Evolutionary conservation across 37 sponge, comb jelly and placozoan species (phyloP), one percentile per base, ranked within the genome.

Genomic region (Agelas oroides): DNA sequence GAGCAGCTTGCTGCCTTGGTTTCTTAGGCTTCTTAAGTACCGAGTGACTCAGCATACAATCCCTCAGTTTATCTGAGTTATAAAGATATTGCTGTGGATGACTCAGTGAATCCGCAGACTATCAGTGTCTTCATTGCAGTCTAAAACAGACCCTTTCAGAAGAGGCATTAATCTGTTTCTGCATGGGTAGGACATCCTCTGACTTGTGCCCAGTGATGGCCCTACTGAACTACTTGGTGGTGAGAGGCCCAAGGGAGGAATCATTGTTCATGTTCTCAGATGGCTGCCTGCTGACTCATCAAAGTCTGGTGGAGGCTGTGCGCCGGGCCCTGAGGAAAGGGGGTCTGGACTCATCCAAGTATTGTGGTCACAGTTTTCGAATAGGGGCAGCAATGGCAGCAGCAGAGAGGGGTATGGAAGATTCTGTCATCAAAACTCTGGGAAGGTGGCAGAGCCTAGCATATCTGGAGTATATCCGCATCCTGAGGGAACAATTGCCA

Each of bases 101-200:
- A 70, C 21, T 38, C 57, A 23, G 28, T 8, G 6, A 23, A 30
- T 34, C 82, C 82, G 19, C 18, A 30, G 24, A 46, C 46, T 46
- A 46, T 82, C 62, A 28, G 35, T 15, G 59, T 82, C 27, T 57
- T n/a, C 38, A 71, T 82, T 18, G 35, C 59, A 55, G 39, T 70
- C 61, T n/a, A 81, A 70, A 39, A 81, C 82, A 31, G 82, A 81
- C 59, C 82, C 82, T 8, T 81, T 68, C 70, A 53, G 82, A 32
- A 55, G 58, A 55, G 82, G 82, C 21, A 71, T 81, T 11, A 35
- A 25, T 6, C 3, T 81, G 8, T 52, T 30, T 17, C n/a, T 81
- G n/a, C n/a, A n/a, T n/a, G 39, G 82, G 82, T n/a, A 14, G 1
- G 23, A 70, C 82, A 59, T 19, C 19, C n/a, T 27, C 58, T 15